Conservation (phyloP, 2,797 vertebrate species). For the Distichodus sexfasciatus region DNA sequence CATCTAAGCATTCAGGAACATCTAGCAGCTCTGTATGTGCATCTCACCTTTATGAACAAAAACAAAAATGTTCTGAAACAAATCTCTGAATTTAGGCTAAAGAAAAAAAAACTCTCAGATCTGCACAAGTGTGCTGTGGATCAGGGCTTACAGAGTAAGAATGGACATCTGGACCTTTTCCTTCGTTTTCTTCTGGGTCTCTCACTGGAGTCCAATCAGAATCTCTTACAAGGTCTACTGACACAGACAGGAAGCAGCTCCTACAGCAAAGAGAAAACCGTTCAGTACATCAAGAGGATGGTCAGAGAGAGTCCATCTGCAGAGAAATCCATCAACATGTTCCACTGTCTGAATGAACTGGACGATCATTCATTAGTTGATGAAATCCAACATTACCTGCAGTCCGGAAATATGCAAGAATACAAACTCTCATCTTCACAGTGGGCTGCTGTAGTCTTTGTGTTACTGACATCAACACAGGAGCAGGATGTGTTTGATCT, state of each 20-base stretch:
- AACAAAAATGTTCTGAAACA: constrained; percentile 2
- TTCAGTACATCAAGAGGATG: constrained; percentile 7
- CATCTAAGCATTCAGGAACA: no score
- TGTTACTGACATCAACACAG: background rate
- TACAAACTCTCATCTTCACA: background rate
- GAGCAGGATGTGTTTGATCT: background rate
- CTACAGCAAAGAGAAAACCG: background rate
- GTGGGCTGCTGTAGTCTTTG: constrained; percentile 19
- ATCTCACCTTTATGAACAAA: no score
- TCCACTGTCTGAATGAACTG: no score
- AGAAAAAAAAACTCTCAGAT: background rate
- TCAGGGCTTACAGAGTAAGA: no score
- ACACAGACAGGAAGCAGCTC: background rate
- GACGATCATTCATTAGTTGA: background rate
- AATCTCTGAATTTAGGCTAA: background rate
- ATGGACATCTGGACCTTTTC: background rate
- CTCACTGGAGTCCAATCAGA: constrained; percentile 13
- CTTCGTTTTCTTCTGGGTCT: constrained; percentile 6
- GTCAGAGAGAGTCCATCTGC: background rate
- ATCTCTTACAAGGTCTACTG: background rate
- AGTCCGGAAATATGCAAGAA: background rate
- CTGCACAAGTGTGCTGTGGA: background rate
- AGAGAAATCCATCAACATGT: background rate
- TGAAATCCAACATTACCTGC: background rate
- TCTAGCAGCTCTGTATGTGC: no score